Base-by-base conservation (phyloP, 1,140 invertebrate genomes). In the Littorina saxatilis region DNA sequence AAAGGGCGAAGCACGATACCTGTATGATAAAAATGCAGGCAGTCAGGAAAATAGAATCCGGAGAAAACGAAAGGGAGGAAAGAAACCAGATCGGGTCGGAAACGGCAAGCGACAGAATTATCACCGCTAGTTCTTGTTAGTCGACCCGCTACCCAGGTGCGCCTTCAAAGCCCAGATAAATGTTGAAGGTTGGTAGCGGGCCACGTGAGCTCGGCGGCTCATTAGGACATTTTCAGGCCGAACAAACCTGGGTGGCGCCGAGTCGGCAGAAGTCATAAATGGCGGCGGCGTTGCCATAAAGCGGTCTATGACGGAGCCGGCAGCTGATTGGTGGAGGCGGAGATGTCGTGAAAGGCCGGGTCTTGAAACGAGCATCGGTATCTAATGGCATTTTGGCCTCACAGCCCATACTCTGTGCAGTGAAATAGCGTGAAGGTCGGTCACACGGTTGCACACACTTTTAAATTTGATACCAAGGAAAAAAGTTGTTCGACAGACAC, bases 101-200 rank as follows among this genome's bases (percentile, higher is more conserved):
- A 37, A 68, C 7, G 40, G 43, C 13, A 73, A 73, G 43, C 39
- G 70, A 50, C 70, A 73, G 70, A 77, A 63, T 78, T 78, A 78
- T 78, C 55, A 37, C 76, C 76, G 58, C 32, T 66, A 61, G 58
- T 61, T 78, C 76, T 78, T 61, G 76, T 78, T 78, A 78, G 55
- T n/a, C 55, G 2, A 23, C 20, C 52, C 43, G 13, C 58, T 5
- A 43, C 55, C 50, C 76, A 78, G 76, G 76, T 78, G 76, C 39
- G 76, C 35, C 76, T 17, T n/a, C 76, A 32, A 4, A 27, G 58
- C 55, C 20, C 76, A 55, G 76, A 78, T 78, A 78, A 78, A 78
- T 78, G 63, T 78, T 78, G 76, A 78, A 78, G 43, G 76, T 37
- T 63, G 35, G 76, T 55, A 43, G 43, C 55, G 55, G 39, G 35